Evolutionary conservation across 2,113 vertebrate species (phyloP), one percentile per base, ranked within the genome.

Genomic region (Epinephelus cyanopodus): DNA sequence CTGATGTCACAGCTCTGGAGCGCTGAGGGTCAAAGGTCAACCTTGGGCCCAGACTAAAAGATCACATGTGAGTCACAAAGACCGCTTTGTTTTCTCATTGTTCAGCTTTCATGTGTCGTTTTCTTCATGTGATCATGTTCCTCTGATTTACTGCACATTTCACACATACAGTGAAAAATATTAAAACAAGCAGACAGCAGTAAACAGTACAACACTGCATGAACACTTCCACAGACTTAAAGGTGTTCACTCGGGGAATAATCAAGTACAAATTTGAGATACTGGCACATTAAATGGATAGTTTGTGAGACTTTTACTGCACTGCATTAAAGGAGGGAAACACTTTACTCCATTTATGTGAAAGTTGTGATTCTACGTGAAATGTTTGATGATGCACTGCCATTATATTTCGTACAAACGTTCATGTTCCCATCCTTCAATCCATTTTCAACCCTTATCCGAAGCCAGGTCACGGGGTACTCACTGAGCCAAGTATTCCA

Each of bases 1-100:
- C 12, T 80, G 53, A 81, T 50, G 53, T 74, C 42, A 74, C 42
- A 17, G 42, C 53, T 74, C 27, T 60, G 78, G 69, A 58, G 39
- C 10, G 27, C 25, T 21, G 25, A 42, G 6, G 68, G 61, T 80
- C 42, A 58, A 37, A 73, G 78, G 78, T 73, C 78, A n/a, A 39
- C 15, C 39, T 19, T 39, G 48, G 62, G 67, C 77, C 58, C 18
- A 23, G 37, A 72, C 77, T 37, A 50, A 72, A 14, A 25, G 39
- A 23, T 57, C 18, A 18, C 10, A 12, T 21, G 37, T 23, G 14
- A 23, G 4, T 29, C 37, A 72, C 68, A 73, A 73, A 13, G 52
- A 17, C 6, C 13, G 37, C 61, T 73, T 80, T 80, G 60, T 73
- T 63, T 23, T 25, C 69, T 39, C 2, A 5, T 1, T 27, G 42